Percentiles rank a stretch among this genome's conserved stretches.
These are phyloP conservation scores for Hypocryptadius cinnamomeus DNA, from an alignment of 2,113 vertebrate genomes.

Conservation along the genomic window DNA sequence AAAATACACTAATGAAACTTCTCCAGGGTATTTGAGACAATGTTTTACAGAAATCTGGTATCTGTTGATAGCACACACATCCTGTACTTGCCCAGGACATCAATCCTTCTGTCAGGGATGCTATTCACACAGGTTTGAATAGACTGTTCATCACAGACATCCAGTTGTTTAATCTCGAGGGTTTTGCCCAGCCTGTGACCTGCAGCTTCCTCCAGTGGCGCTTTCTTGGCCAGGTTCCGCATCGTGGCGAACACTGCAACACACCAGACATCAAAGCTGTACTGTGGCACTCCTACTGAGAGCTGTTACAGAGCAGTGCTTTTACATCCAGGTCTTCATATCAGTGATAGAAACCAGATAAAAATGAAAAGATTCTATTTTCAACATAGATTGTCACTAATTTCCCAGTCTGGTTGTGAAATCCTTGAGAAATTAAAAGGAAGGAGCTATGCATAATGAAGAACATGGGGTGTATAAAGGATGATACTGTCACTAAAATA, in stretches of 20 bases:
- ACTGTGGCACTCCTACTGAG: background rate
- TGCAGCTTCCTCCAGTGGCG: constrained; percentile 68
- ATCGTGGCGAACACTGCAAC: constrained; percentile 81
- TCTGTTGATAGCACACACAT: background rate
- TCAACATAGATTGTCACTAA: background rate
- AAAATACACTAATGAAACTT: background rate
- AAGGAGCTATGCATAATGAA: background rate
- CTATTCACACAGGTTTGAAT: constrained; percentile 78
- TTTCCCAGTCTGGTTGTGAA: background rate
- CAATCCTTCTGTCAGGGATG: constrained; percentile 76
- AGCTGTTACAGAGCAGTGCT: background rate
- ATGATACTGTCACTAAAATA: background rate
- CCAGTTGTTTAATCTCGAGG: constrained; percentile 79
- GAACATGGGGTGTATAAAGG: background rate
- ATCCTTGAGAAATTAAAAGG: background rate
- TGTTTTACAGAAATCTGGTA: background rate
- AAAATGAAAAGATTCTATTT: background rate
- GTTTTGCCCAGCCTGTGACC: constrained; percentile 75
- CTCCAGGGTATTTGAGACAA: background rate
- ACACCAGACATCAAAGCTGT: background rate
- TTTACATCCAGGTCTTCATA: background rate
- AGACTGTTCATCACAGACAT: constrained; percentile 78
- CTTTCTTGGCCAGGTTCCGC: constrained; percentile 74
- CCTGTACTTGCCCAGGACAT: constrained; percentile 75
- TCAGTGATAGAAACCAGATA: background rate